These are phyloP conservation scores for Gadopsis marmoratus DNA, from an alignment of 2,797 vertebrate species.

Conservation along the genomic window DNA sequence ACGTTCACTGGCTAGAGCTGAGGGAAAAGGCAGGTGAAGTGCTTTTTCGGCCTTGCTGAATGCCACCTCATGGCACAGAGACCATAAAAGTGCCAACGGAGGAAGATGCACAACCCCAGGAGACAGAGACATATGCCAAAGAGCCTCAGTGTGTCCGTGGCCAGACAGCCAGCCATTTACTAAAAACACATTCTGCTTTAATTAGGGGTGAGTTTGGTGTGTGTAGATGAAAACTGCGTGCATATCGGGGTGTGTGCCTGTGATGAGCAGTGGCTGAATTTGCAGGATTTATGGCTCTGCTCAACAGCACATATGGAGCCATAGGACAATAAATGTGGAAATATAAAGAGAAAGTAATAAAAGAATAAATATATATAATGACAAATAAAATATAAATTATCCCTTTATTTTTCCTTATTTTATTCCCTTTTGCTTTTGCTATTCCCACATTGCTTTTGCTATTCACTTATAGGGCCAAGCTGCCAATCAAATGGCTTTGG, in stretches of 20 bases:
- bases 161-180: conserved; percentile 20
- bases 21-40: conserved; percentile 43
- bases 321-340: too few species aligned
- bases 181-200: conserved; percentile 35
- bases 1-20: neutral
- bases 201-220: conserved; percentile 12
- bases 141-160: conserved; percentile 31
- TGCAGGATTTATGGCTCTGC: conserved; percentile 59
- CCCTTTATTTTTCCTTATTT: too few species aligned
- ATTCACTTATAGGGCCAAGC: too few species aligned
- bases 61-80: conserved; percentile 16
- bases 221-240: neutral
- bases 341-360: too few species aligned
- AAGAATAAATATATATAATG: too few species aligned
- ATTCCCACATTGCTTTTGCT: too few species aligned
- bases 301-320: conserved; percentile 9
- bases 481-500: too few species aligned
- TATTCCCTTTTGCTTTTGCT: too few species aligned
- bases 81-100: conserved; percentile 74
- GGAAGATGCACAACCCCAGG: conserved; percentile 67
- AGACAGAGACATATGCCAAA: conserved; percentile 58
- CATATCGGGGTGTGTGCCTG: neutral
- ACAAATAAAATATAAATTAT: too few species aligned
- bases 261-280: conserved; percentile 23
- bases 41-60: conserved; percentile 35